Base-by-base conservation (phyloP, 1,140 invertebrate genomes). In the Onthophagus taurus region DNA sequence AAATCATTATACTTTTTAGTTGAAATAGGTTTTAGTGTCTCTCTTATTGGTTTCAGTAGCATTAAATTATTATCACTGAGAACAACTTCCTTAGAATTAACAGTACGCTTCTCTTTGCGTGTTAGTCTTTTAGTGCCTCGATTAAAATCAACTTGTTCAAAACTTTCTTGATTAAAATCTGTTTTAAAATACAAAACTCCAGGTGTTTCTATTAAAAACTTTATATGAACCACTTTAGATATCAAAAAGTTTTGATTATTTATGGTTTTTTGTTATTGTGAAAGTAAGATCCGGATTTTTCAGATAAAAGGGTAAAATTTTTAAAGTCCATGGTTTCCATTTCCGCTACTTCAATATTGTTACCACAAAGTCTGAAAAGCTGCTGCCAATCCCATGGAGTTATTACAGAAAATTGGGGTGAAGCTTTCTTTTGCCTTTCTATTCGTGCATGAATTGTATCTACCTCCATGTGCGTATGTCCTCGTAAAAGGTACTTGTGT, bases 381-480 rank as follows among this genome's bases (percentile, higher is more conserved):
- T 47, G 37, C 42, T 47, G 45, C 45, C 31, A 47, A 47, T 47
- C 38, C 24, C 37, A 47, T 23, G 45, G 45, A 33, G 45, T 47
- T 47, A 47, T 42, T 45, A 38, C 11, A 29, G 44, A 46, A 39
- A 46, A 46, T 11, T 42, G 30, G 21, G 35, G 26, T n/a, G 42
- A 42, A 23, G 12, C 34, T 47, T 57, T 57, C 43, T 55, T 49
- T 47, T 47, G 34, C 39, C 36, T 18, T 45, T 39, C 44, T 45
- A 45, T 38, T 39, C 18, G 36, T 44, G 45, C 14, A 47, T 47
- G 38, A 47, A 47, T 43, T 35, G 45, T 47, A 42, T 43, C 45
- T 39, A 46, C 18, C 17, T 47, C 39, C 39, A 47, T 42, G 39
- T 35, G 33, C 4, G 38, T 35, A 36, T 47, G 31, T 43, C 38